These are phyloP conservation scores for Panulirus ornatus DNA, from an alignment of 1,140 invertebrate genomes.

Conservation along the genomic window DNA sequence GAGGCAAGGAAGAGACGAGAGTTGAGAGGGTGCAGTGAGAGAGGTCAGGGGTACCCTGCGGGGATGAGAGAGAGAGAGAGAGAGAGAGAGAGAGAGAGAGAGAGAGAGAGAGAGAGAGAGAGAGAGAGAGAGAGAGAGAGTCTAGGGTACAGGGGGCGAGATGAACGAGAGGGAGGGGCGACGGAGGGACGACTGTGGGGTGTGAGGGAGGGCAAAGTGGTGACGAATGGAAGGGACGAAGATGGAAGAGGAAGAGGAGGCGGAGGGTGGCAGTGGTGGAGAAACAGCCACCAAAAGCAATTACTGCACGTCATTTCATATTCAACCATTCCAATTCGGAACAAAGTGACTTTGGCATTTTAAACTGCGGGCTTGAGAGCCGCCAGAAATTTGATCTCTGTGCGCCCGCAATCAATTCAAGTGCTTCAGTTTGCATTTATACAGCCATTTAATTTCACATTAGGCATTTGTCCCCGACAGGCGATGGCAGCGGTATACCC, in stretches of 20 bases:
- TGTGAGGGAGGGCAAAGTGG: not conserved
- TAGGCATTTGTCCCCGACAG: no score
- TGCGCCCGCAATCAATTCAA: no score
- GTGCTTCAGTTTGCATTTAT: no score
- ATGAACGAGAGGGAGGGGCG: not conserved
- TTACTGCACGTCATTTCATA: not conserved
- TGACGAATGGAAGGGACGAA: not conserved
- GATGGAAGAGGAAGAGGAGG: not conserved
- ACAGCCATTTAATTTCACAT: no score
- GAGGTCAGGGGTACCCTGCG: no score
- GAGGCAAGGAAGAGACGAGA: no score
- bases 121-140: not conserved
- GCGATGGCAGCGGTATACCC: no score
- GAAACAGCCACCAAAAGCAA: not conserved
- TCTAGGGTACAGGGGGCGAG: not conserved
- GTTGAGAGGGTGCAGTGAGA: no score
- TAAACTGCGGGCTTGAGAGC: not conserved
- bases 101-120: not conserved
- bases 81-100: not conserved
- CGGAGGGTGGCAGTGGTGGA: not conserved
- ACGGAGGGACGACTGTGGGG: not conserved
- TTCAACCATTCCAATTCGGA: not conserved
- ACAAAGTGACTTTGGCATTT: slow-evolving; percentile 2
- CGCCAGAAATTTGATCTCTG: no score
- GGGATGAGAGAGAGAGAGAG: no score